Percentiles rank a stretch among this genome's conserved stretches.
Conservation (phyloP, 1,140 invertebrate species). For the Cotesia vestalis region DNA sequence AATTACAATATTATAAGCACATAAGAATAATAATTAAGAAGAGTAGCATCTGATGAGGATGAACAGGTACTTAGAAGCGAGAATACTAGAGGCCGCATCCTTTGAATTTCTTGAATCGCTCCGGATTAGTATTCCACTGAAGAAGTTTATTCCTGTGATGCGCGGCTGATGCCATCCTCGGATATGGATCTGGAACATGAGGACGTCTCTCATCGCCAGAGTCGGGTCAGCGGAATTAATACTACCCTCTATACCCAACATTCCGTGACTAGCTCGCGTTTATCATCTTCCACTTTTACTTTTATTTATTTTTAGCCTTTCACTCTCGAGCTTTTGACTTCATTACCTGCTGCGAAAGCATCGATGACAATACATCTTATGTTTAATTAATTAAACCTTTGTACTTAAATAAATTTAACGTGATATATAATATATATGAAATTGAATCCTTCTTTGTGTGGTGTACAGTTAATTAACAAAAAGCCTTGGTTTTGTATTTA, state of each 20-base stretch:
- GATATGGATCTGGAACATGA: slow-evolving; percentile 1
- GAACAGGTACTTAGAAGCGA: no score
- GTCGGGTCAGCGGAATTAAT: slow-evolving; percentile 6
- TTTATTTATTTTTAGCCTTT: background rate
- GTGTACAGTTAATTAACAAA: no score
- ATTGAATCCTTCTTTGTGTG: no score
- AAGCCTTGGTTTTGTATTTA: no score
- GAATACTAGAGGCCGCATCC: background rate
- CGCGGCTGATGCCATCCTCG: background rate
- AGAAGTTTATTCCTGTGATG: slow-evolving; percentile 38
- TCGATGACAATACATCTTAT: no score
- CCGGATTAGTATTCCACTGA: slow-evolving; percentile 46
- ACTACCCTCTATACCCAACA: background rate
- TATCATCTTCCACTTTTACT: background rate
- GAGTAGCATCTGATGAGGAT: no score
- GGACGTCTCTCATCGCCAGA: background rate
- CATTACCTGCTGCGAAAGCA: background rate
- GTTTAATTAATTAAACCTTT: no score
- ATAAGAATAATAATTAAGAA: no score
- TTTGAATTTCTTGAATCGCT: slow-evolving; percentile 19
- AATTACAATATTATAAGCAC: no score
- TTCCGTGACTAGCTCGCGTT: background rate
- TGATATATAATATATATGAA: no score
- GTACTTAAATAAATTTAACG: no score
- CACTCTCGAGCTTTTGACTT: background rate